Conservation (phyloP, 2,113 vertebrate species). For the Menidia beryllina region DNA sequence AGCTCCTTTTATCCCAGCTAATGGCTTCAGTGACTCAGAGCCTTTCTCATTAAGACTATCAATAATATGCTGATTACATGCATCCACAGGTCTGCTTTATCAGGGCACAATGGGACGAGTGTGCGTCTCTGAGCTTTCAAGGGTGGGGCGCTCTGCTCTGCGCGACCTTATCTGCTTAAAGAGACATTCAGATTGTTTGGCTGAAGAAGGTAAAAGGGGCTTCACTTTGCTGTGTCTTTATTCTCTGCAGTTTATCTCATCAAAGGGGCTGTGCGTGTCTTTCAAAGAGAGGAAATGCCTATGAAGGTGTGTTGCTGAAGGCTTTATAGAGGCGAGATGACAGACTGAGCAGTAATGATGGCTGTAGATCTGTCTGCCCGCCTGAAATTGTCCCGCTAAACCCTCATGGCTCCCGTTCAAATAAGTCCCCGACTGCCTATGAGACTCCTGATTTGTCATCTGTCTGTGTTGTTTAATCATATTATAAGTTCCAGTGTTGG, state of each 20-base stretch:
- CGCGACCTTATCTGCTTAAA: slow-evolving; percentile 57
- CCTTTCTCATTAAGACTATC: slow-evolving; percentile 81
- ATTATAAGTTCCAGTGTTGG: background rate
- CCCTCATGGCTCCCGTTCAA: slow-evolving; percentile 3
- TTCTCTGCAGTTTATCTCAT: slow-evolving; percentile 51
- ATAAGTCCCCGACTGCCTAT: slow-evolving; percentile 2
- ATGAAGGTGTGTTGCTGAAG: slow-evolving; percentile 53
- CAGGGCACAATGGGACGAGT: slow-evolving; percentile 67
- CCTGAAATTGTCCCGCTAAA: slow-evolving; percentile 4
- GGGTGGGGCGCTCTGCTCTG: slow-evolving; percentile 33
- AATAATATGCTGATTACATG: slow-evolving; percentile 82
- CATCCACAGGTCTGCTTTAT: slow-evolving; percentile 65
- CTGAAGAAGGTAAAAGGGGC: slow-evolving; percentile 27
- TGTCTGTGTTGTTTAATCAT: background rate
- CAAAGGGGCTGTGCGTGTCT: slow-evolving; percentile 30
- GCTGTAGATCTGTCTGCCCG: slow-evolving; percentile 27
- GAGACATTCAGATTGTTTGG: slow-evolving; percentile 54
- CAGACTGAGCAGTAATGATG: slow-evolving; percentile 22
- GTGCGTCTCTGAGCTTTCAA: slow-evolving; percentile 62
- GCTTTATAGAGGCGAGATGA: slow-evolving; percentile 46
- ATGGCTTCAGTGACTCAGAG: slow-evolving; percentile 79
- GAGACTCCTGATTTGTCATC: slow-evolving; percentile 4
- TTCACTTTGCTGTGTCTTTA: slow-evolving; percentile 30
- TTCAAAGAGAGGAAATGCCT: slow-evolving; percentile 45
- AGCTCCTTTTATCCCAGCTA: slow-evolving; percentile 78